Base-by-base conservation (phyloP, 2,797 vertebrate genomes). In the Acrossocheilus wenchowensis region DNA sequence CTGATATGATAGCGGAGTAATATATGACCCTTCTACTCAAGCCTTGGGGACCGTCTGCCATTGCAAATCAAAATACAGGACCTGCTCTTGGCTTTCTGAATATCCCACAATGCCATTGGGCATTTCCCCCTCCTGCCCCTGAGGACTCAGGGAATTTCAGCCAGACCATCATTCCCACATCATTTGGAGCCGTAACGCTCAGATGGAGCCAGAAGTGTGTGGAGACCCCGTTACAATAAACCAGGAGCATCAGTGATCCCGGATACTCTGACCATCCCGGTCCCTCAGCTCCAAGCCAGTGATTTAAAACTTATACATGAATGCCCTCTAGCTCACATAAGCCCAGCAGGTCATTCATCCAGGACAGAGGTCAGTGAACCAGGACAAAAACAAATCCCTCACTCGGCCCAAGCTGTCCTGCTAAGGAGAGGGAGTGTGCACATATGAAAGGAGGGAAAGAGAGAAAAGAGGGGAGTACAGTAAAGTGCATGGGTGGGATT, bases 221-320 rank as follows among this genome's bases (percentile, higher is more conserved):
- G 64, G 43, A 52, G 90, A 79, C 75, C 89, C 86, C 78, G 15
- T 83, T 41, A 83, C 69, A 43, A 80, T 57, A 62, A 79, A 87
- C 84, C 89, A 26, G 83, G 81, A 82, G 87, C 89, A 83, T 85
- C 87, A 89, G 89, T 88, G 81, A 87, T 89, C 78, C 74, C 62
- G 36, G 88, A 85, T 80, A 54, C 52, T 77, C 2, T 88, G 85
- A 45, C 45, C 69, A 54, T 72, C 83, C 45, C 45, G 81, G 78
- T 90, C 90, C 85, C 72, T 39, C 26, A 17, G 50, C 45, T 52
- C 36, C 75, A 82, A 48, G 78, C 72, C 71, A 39, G 41, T 89
- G 90, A 92, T 91, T 90, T 91, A 92, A 86, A 84, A 52, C 45
- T 73, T 87, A 87, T 50, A 83, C 86, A 89, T 85, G 86, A 87